A percentile compares a stretch with the other conserved stretches of the same genome.
Conservation (phyloP, 2,888 invertebrate species). For the Schrankia costaestrigalis region DNA sequence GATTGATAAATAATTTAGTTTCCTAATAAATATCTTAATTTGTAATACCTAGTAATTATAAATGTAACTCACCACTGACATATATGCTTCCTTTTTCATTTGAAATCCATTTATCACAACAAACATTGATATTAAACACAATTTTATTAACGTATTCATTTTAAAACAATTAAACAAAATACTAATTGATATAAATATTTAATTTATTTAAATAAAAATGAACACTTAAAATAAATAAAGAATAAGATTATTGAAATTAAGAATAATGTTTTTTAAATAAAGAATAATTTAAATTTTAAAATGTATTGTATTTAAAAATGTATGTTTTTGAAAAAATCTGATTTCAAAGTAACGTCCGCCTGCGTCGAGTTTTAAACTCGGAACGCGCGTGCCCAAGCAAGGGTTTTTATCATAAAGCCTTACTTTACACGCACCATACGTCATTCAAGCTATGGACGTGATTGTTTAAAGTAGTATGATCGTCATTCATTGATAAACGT, state of each 20-base stretch:
- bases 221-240: no score
- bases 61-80: constrained; percentile 30
- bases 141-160: constrained; percentile 18
- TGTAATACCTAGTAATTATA: no score
- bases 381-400: constrained; percentile 19
- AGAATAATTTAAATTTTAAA: no score
- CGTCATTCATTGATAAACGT: no score
- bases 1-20: no score
- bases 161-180: constrained; percentile 6
- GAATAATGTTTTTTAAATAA: no score
- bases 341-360: constrained; percentile 16
- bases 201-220: not conserved
- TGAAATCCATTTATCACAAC: constrained; percentile 18
- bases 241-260: no score
- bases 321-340: constrained; percentile 6
- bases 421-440: not conserved
- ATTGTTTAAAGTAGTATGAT: no score
- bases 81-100: constrained; percentile 18
- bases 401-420: constrained; percentile 29
- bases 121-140: constrained; percentile 15
- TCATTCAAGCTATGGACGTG: not conserved
- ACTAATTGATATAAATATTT: not conserved
- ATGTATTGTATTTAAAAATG: no score
- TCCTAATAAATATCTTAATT: no score
- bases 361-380: constrained; percentile 17